Base-by-base conservation (phyloP, 2,797 vertebrate species). In the Bovichtus variegatus region DNA sequence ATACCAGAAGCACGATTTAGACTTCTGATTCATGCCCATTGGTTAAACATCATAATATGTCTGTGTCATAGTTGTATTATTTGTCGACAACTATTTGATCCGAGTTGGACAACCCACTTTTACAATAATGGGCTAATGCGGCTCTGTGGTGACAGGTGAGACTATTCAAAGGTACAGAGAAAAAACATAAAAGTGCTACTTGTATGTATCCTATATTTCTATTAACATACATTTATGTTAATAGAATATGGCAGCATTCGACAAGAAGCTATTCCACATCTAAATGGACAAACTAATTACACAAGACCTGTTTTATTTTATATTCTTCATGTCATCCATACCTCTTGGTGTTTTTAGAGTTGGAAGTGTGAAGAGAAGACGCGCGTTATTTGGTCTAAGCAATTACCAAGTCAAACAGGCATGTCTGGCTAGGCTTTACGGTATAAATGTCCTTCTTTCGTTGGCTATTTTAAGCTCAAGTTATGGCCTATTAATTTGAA, bases 401-500 rank as follows among this genome's bases (percentile, higher is more conserved):
- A 69, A 60, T 78, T 36, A 47, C 9, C n/a, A 19, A 66, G 71
- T 61, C 61, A 49, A 65, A 76, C 40, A 59, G 23, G 11, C 18
- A 19, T 2, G 3, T 51, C 3, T n/a, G 18, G 6, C 8, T 15
- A 71, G n/a, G 15, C 43, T 70, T 71, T 54, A 36, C 21, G 47
- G 23, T 40, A 5, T 43, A 69, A 16, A 19, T 9, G 21, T 57
- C 21, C 31, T 6, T 57, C 41, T 34, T 47, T 16, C 40, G 8
- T 27, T 1, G 43, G 40, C 43, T 21, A 27, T 36, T 38, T 34
- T 53, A 23, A 43, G 12, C 31, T 19, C 23, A 71, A 67, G 77
- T 67, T 73, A 72, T 11, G 6, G 53, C 64, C 50, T 55, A 23
- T 68, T 59, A 63, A 40, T 57, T 54, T 71, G 80, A 71, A 80